A percentile compares a stretch with the other conserved stretches of the same genome.
These are phyloP conservation scores for Canis aureus DNA, from an alignment of 2,113 vertebrate genomes.

Conservation along the genomic window DNA sequence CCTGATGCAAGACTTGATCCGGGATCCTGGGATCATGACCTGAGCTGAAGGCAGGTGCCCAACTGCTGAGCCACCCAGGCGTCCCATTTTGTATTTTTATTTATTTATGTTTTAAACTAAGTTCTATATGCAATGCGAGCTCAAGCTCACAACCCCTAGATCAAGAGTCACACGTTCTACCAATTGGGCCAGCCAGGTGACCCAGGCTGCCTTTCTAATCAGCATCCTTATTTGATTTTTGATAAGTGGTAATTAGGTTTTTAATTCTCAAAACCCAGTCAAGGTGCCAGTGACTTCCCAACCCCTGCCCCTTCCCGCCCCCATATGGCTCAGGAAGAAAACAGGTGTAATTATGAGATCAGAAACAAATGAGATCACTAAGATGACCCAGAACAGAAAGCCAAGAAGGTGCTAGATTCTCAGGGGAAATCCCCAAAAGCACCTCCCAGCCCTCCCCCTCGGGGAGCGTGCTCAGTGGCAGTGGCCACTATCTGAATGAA, in stretches of 20 bases:
- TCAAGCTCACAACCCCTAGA: neutral
- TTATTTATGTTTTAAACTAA: neutral
- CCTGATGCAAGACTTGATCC: too few species aligned
- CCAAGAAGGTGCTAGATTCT: neutral
- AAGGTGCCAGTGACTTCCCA: neutral
- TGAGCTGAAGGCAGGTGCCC: too few species aligned
- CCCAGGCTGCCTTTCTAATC: neutral
- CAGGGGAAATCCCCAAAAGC: neutral
- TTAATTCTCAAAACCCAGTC: conserved; percentile 46
- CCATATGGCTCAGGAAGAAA: neutral
- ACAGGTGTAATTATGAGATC: neutral
- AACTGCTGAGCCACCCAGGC: too few species aligned
- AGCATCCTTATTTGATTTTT: conserved; percentile 12
- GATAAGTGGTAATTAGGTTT: conserved; percentile 20
- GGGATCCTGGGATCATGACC: too few species aligned
- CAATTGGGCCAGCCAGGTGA: neutral
- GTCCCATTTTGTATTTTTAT: neutral
- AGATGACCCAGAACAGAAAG: conserved; percentile 1
- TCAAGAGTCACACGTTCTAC: neutral
- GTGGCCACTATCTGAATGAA: neutral
- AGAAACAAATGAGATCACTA: neutral
- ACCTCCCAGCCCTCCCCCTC: neutral
- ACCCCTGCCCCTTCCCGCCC: neutral
- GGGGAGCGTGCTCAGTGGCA: neutral
- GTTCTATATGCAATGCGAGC: neutral